Percentiles rank a stretch among this genome's conserved stretches.
These are phyloP conservation scores for Indicator indicator DNA, from an alignment of 2,113 vertebrate genomes.

Conservation along the genomic window DNA sequence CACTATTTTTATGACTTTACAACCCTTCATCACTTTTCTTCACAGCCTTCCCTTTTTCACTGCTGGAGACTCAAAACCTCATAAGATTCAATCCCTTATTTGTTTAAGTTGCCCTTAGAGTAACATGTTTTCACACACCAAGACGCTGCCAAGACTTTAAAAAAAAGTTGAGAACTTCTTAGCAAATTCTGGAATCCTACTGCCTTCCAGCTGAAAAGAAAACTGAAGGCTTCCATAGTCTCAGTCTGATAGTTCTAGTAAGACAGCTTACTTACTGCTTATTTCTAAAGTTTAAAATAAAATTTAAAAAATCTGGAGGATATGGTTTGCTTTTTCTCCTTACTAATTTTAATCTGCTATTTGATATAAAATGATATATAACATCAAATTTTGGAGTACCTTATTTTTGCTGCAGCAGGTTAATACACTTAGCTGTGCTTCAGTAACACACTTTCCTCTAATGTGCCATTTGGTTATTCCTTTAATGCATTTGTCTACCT, in stretches of 20 bases:
- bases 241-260: not conserved
- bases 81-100: not conserved
- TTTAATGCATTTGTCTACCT: constrained; percentile 25
- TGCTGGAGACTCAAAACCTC: not conserved
- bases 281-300: not conserved
- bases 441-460: not conserved
- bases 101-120: not conserved
- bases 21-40: not conserved
- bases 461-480: not conserved
- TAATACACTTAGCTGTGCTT: not conserved
- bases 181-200: not conserved
- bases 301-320: not conserved
- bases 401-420: not conserved
- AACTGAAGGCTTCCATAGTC: not conserved
- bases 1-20: accelerated
- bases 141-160: not conserved
- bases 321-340: not conserved
- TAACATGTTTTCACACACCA: not conserved
- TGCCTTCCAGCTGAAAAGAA: not conserved
- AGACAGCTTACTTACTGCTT: not conserved
- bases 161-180: not conserved
- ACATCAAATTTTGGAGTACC: not conserved
- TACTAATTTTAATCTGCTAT: not conserved
- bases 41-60: not conserved
- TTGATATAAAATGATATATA: not conserved